Percentiles rank a stretch among this genome's conserved stretches.
phyloP scores from a whole-genome alignment of 2,888 invertebrate species.

The Piscicola geometra region DNA sequence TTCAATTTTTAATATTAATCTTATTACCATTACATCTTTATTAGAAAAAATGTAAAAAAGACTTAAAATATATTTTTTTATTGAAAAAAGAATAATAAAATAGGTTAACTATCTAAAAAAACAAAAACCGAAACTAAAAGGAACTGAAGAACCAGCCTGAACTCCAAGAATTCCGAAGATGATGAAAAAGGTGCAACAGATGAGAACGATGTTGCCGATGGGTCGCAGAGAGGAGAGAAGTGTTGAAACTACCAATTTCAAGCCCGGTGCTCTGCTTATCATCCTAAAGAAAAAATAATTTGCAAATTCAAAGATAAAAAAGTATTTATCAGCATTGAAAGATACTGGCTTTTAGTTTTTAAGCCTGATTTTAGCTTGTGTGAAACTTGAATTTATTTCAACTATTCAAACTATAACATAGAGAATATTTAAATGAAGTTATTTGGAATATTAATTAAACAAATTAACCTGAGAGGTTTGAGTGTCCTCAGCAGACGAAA shows the following conservation, averaged over 20 bases:
- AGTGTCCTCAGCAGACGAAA: slow-evolving; percentile 90
- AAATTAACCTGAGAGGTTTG: slow-evolving; percentile 68
- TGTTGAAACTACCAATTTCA: slow-evolving; percentile 97
- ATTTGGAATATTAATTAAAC: no score
- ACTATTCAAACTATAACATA: neutral
- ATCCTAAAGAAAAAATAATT: slow-evolving; percentile 62
- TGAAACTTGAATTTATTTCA: slow-evolving; percentile 2
- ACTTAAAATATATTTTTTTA: neutral
- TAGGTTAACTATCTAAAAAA: no score
- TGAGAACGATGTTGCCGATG: slow-evolving; percentile 98
- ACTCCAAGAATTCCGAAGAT: slow-evolving; percentile 99
- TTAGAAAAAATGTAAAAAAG: no score
- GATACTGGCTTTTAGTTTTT: no score
- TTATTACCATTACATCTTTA: neutral
- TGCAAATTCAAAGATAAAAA: no score
- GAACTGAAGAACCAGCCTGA: slow-evolving; percentile 68
- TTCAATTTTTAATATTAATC: neutral
- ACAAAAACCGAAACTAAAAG: no score
- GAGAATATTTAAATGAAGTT: neutral
- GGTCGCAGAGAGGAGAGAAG: slow-evolving; percentile 91
- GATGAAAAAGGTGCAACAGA: slow-evolving; percentile 99
- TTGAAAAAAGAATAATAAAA: neutral
- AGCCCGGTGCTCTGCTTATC: slow-evolving; percentile 95
- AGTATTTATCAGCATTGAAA: no score
- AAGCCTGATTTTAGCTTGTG: neutral